Conservation (phyloP, 1,140 invertebrate species). For the Cydia splendana region DNA sequence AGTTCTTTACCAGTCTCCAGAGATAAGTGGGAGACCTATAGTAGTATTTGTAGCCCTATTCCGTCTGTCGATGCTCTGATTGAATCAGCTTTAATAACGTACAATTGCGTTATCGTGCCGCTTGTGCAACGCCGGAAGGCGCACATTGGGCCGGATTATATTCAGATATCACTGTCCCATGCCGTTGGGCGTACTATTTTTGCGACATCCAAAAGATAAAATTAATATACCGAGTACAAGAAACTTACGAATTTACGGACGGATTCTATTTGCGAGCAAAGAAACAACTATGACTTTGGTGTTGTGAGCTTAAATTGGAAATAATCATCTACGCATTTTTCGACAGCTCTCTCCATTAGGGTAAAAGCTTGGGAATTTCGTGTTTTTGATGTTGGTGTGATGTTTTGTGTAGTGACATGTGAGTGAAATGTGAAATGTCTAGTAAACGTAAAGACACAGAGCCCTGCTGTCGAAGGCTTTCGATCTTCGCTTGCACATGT, state of each 20-base stretch:
- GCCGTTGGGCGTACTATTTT: slow-evolving; percentile 8
- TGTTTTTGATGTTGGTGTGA: slow-evolving; percentile 22
- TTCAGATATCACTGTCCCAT: slow-evolving; percentile 55
- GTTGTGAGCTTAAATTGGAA: too few species aligned
- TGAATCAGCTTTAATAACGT: slow-evolving; percentile 56
- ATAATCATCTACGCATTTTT: background rate
- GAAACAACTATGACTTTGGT: too few species aligned
- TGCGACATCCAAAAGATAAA: background rate
- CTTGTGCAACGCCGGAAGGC: slow-evolving; percentile 72
- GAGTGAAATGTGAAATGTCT: slow-evolving; percentile 40
- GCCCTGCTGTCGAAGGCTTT: slow-evolving; percentile 56
- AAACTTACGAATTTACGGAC: background rate
- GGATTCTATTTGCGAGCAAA: too few species aligned
- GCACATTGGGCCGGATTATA: slow-evolving; percentile 65
- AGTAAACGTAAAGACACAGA: slow-evolving; percentile 45
- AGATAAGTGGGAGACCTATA: background rate
- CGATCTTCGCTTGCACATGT: slow-evolving; percentile 63
- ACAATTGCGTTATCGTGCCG: slow-evolving; percentile 69
- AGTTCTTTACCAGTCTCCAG: background rate
- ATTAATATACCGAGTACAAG: background rate
- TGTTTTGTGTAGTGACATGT: background rate
- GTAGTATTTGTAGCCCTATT: slow-evolving; percentile 27
- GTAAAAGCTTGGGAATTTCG: slow-evolving; percentile 6
- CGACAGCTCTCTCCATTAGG: background rate
- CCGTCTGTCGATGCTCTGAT: slow-evolving; percentile 62